Evolutionary conservation across 2,797 vertebrate species (phyloP).

Genomic region (Cyclura pinguis): DNA sequence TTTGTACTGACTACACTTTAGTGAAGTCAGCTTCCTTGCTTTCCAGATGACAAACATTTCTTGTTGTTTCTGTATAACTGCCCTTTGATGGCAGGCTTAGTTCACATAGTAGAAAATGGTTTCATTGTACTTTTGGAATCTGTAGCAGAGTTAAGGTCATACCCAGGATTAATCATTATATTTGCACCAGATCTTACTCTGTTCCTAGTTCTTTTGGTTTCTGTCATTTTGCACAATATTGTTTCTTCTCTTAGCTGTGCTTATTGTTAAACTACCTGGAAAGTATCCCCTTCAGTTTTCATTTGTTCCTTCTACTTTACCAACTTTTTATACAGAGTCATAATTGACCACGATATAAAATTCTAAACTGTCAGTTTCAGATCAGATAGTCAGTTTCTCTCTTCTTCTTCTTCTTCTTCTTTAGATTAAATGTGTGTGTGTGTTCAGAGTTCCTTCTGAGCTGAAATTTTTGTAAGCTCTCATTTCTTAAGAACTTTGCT

Average conservation of each 20-base stretch:
- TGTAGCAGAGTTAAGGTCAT: background rate
- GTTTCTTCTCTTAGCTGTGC: background rate
- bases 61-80: background rate
- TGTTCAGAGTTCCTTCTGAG: background rate
- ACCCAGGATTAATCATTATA: background rate
- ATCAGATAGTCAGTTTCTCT: background rate
- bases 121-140: background rate
- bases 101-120: background rate
- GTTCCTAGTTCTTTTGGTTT: background rate
- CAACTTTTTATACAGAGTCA: background rate
- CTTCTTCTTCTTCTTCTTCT: background rate
- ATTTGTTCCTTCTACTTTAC: background rate
- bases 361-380: background rate
- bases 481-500: background rate
- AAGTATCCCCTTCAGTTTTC: background rate
- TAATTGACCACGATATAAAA: background rate
- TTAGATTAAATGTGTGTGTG: background rate
- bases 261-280: background rate
- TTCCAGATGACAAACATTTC: background rate
- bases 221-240: background rate
- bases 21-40: background rate
- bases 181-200: background rate
- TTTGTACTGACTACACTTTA: background rate
- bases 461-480: background rate
- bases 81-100: background rate